Evolutionary conservation across 2,888 invertebrate genomes (phyloP).

Genomic region (Lysandra bellargus): DNA sequence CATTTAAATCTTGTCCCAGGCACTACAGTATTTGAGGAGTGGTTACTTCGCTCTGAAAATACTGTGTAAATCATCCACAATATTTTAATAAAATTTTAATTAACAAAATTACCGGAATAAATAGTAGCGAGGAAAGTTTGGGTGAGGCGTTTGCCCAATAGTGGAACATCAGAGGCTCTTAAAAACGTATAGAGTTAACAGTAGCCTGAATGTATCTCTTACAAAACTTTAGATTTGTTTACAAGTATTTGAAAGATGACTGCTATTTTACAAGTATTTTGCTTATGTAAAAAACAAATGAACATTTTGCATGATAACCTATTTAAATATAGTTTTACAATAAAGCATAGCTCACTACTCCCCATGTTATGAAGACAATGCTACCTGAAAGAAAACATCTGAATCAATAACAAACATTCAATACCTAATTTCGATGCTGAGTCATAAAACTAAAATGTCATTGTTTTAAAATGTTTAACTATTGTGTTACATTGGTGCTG

Average conservation of each 20-base stretch:
- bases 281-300: too few relatives aligned
- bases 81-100: too few relatives aligned
- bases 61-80: too few relatives aligned
- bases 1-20: too few relatives aligned
- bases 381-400: conserved; percentile 27
- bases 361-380: conserved; percentile 5
- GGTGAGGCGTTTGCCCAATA: too few relatives aligned
- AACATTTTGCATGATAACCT: neutral
- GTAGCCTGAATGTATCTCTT: neutral
- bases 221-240: neutral
- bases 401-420: conserved; percentile 23
- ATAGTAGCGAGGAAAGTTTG: too few relatives aligned
- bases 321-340: neutral
- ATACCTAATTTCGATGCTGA: conserved; percentile 18
- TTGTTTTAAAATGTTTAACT: conserved; percentile 21
- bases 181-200: neutral
- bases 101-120: neutral
- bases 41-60: too few relatives aligned
- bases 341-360: neutral
- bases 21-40: too few relatives aligned
- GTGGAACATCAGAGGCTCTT: too few relatives aligned
- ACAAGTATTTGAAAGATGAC: neutral
- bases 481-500: neutral
- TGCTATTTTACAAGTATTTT: too few relatives aligned
- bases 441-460: conserved; percentile 6